These are phyloP conservation scores for Nautilus pompilius DNA, from an alignment of 1,140 invertebrate species.

Conservation along the genomic window DNA sequence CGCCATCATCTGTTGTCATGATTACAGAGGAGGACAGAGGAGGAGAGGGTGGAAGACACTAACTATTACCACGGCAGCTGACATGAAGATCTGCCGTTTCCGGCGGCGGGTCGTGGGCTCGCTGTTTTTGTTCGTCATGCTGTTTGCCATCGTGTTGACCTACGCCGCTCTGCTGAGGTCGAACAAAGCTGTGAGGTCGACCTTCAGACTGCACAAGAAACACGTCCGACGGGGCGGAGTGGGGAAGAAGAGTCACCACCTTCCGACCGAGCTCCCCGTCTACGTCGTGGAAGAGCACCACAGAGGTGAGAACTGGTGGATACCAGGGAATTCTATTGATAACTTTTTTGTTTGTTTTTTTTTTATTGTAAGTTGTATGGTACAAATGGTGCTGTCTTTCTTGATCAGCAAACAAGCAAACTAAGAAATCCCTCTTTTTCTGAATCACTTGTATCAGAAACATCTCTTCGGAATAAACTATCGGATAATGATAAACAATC, in stretches of 20 bases:
- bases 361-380: too few species aligned
- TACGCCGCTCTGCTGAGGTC: not conserved
- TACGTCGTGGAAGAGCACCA: constrained; percentile 27
- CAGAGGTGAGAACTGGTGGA: constrained; percentile 16
- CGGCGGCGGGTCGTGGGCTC: not conserved
- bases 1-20: too few species aligned
- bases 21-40: too few species aligned
- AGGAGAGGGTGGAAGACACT: not conserved
- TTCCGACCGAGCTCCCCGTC: constrained; percentile 1
- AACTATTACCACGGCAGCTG: not conserved
- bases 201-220: not conserved
- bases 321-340: too few species aligned
- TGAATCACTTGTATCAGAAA: too few species aligned
- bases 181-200: not conserved
- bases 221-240: not conserved
- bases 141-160: not conserved
- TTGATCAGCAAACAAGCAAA: too few species aligned
- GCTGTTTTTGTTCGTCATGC: not conserved
- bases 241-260: too few species aligned
- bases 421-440: too few species aligned
- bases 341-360: too few species aligned
- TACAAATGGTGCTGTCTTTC: too few species aligned
- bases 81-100: not conserved
- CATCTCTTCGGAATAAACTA: too few species aligned
- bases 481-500: too few species aligned